Evolutionary conservation across 2,888 invertebrate species (phyloP), one percentile per base, ranked within the genome.

Genomic region (Conchocele bisecta): DNA sequence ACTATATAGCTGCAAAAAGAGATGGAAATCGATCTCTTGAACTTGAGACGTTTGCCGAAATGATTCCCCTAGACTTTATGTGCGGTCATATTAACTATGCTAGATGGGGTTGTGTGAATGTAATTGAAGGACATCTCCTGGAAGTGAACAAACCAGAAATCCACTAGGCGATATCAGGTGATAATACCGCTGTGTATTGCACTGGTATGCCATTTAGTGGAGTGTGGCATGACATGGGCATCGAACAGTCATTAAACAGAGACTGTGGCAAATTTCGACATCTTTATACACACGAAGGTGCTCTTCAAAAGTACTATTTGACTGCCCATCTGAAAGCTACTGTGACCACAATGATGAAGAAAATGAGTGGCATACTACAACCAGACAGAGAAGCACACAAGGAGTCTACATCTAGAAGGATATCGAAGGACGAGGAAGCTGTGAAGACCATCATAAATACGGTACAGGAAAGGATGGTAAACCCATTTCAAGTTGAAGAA

Each of bases 171-270:
- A 29, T 53, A 22, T 53, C 53, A 4, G 33, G 42, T 2, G 53
- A 31, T 31, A 28, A 39, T 6, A 17, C 53, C 41, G 48, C 39
- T 26, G 37, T 51, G 24, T 42, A 61, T 20, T 31, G 53, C 17
- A 42, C 31, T 29, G 15, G 20, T 33, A 54, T 54, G 13, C 46
- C 68, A 48, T 61, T 68, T 46, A 46, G 46, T 48, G 61, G 42
- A 17, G 54, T 61, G 13, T 61, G 68, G 56, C 56, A 68, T 35
- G 54, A 68, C 31, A 54, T 61, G 68, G 68, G 46, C 13, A 44
- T 68, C 13, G 39, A 61, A n/a, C n/a, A n/a, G n/a, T n/a, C n/a
- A n/a, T n/a, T n/a, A n/a, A n/a, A n/a, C 48, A 56, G 46, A 46
- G 67, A 67, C 26, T 68, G 54, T 61, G 61, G 60, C 5, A 61